Percentiles rank a stretch among this genome's conserved stretches.
Conservation (phyloP, 2,888 invertebrate species). For the Aethes cnicana region DNA sequence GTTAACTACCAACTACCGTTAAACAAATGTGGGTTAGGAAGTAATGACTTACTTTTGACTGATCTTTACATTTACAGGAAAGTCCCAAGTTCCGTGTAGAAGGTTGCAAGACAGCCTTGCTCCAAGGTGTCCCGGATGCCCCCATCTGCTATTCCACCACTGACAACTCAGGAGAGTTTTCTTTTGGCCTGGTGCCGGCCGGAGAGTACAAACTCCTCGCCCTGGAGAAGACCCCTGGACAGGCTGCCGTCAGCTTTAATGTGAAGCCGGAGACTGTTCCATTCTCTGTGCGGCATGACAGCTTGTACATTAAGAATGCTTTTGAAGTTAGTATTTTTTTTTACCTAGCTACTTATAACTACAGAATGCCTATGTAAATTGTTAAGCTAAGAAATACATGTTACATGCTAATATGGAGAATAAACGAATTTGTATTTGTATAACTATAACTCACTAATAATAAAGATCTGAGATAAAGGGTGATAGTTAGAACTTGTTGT, state of each 20-base stretch:
- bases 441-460: too few species aligned
- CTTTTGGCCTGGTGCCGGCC: constrained; percentile 89
- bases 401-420: too few species aligned
- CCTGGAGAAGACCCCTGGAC: constrained; percentile 76
- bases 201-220: constrained; percentile 90
- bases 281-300: constrained; percentile 87
- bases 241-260: constrained; percentile 87
- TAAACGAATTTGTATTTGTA: too few species aligned
- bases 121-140: constrained; percentile 80
- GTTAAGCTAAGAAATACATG: too few species aligned
- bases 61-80: constrained; percentile 63
- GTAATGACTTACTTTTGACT: too few species aligned
- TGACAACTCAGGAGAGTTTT: constrained; percentile 88
- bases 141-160: constrained; percentile 89
- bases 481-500: too few species aligned
- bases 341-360: too few species aligned
- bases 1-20: too few species aligned
- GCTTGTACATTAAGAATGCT: constrained; percentile 83
- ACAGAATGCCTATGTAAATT: too few species aligned
- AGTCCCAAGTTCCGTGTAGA: constrained; percentile 71
- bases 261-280: constrained; percentile 87
- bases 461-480: too few species aligned
- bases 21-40: too few species aligned
- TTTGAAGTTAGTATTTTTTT: constrained; percentile 89
- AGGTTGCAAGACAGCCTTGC: constrained; percentile 83